Conservation (phyloP, 2,888 invertebrate species). For the Sarcophaga carnaria region DNA sequence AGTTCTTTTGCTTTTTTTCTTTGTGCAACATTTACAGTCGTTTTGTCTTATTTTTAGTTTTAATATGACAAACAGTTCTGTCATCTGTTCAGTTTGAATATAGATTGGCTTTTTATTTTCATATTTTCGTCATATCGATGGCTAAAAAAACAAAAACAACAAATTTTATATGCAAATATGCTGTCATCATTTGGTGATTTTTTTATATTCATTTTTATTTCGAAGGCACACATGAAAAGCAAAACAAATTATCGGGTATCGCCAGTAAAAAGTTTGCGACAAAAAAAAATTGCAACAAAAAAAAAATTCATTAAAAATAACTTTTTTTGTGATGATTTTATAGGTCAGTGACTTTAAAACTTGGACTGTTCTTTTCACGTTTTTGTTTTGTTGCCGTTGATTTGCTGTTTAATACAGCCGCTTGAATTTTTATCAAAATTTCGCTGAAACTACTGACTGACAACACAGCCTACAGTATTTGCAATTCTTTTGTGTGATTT, state of each 20-base stretch:
- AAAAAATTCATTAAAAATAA: not conserved
- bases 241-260: slow-evolving; percentile 20
- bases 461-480: no score
- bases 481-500: no score
- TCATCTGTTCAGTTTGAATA: slow-evolving; percentile 52
- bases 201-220: not conserved
- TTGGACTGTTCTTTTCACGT: not conserved
- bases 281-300: not conserved
- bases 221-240: not conserved
- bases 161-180: slow-evolving; percentile 30
- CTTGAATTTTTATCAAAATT: no score
- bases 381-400: not conserved
- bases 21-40: not conserved
- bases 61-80: slow-evolving; percentile 54
- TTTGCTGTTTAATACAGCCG: no score
- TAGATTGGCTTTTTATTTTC: not conserved
- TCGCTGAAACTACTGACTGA: no score
- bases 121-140: not conserved
- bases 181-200: slow-evolving; percentile 16
- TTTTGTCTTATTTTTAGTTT: slow-evolving; percentile 20
- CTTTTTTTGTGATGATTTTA: slow-evolving; percentile 40
- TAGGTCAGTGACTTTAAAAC: slow-evolving; percentile 59
- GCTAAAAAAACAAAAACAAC: not conserved
- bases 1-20: not conserved
- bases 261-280: not conserved